phyloP scores from a whole-genome alignment of 1,140 invertebrate species.

The Teleopsis dalmanni region DNA sequence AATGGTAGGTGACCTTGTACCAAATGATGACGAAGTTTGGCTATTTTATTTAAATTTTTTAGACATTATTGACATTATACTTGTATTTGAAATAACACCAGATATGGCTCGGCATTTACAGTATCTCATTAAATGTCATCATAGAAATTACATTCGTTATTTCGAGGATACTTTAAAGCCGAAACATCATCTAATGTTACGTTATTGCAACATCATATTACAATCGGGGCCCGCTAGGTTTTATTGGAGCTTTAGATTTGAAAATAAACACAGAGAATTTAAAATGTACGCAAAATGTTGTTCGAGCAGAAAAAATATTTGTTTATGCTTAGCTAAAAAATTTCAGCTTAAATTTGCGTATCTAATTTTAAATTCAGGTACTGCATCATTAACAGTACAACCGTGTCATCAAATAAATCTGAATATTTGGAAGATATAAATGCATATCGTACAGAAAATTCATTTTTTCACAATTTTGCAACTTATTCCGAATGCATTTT shows the following conservation, averaged over 20 bases:
- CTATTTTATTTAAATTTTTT: background rate
- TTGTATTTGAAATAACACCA: background rate
- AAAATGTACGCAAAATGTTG: constrained; percentile 21
- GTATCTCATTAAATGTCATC: background rate
- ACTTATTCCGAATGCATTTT: too few relatives aligned
- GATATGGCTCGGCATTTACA: background rate
- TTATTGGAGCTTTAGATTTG: constrained; percentile 24
- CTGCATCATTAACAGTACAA: too few relatives aligned
- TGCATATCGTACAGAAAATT: too few relatives aligned
- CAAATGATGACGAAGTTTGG: background rate
- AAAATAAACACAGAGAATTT: constrained; percentile 25
- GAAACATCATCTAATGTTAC: background rate
- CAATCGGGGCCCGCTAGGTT: constrained; percentile 16
- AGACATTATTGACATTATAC: background rate
- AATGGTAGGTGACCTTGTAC: background rate
- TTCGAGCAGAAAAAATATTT: constrained; percentile 18
- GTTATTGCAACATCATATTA: background rate
- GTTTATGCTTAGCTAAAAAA: constrained; percentile 16
- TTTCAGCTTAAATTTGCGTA: constrained; percentile 18
- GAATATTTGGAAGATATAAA: too few relatives aligned
- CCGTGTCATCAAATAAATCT: too few relatives aligned
- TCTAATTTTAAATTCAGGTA: too few relatives aligned
- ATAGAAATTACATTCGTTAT: background rate
- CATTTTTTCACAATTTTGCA: too few relatives aligned
- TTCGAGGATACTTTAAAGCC: constrained; percentile 1